A percentile compares a stretch with the other conserved stretches of the same genome.
phyloP scores from a whole-genome alignment of 2,797 vertebrate genomes.

The Gadopsis marmoratus region DNA sequence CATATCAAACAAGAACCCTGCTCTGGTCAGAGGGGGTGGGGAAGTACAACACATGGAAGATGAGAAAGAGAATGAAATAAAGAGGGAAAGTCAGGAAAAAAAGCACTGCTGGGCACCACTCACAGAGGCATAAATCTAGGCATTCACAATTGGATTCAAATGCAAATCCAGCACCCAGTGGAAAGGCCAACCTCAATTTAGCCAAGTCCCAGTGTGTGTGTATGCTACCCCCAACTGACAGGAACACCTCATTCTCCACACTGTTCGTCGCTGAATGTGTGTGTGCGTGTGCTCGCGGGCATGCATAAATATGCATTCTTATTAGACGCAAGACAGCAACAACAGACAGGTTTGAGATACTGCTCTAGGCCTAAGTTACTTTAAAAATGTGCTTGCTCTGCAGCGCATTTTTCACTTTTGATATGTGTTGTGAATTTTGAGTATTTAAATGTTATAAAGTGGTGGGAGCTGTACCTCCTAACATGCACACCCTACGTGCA shows the following conservation, averaged over 20 bases:
- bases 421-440: slow-evolving; percentile 21
- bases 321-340: slow-evolving; percentile 8
- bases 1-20: slow-evolving; percentile 34
- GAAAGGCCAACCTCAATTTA: slow-evolving; percentile 83
- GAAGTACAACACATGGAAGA: slow-evolving; percentile 39
- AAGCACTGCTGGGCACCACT: slow-evolving; percentile 78
- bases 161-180: slow-evolving; percentile 81
- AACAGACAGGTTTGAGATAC: background rate
- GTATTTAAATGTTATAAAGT: slow-evolving; percentile 21
- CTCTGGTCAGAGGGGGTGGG: background rate
- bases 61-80: slow-evolving; percentile 52
- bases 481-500: slow-evolving; percentile 44
- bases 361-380: background rate
- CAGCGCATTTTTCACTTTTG: background rate
- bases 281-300: background rate
- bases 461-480: slow-evolving; percentile 25
- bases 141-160: slow-evolving; percentile 84
- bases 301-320: slow-evolving; percentile 45
- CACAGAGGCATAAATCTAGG: slow-evolving; percentile 81
- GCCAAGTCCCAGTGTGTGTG: slow-evolving; percentile 68
- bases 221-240: slow-evolving; percentile 66
- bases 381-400: background rate
- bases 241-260: slow-evolving; percentile 70
- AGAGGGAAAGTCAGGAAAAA: slow-evolving; percentile 60
- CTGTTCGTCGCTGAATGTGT: slow-evolving; percentile 40